phyloP scores from a whole-genome alignment of 2,888 invertebrate genomes.

The Pilophorus perplexus region DNA sequence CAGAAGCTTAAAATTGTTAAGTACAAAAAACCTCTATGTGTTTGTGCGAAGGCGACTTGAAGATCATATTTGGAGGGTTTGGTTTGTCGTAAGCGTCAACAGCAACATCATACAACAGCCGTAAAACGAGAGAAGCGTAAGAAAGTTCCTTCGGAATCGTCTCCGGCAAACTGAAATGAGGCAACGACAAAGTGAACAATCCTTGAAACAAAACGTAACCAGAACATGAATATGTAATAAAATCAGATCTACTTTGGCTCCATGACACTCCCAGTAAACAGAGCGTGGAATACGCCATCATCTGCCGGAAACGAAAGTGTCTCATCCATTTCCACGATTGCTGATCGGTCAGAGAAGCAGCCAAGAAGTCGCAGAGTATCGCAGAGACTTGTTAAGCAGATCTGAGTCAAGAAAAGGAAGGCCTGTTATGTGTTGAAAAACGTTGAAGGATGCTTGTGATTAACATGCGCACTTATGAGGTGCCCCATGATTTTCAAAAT shows the following conservation, averaged over 20 bases:
- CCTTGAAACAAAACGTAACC: no score
- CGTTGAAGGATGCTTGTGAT: not conserved
- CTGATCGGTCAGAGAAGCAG: slow-evolving; percentile 70
- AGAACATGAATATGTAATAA: not conserved
- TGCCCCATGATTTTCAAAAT: no score
- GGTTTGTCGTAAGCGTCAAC: slow-evolving; percentile 93
- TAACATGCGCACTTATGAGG: no score
- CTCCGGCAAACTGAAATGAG: slow-evolving; percentile 61
- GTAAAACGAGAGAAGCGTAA: slow-evolving; percentile 79
- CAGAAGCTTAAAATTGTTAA: no score
- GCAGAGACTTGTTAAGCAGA: slow-evolving; percentile 89
- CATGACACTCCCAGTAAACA: slow-evolving; percentile 74
- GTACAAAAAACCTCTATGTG: slow-evolving; percentile 59
- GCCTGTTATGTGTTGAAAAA: not conserved
- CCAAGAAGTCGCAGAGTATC: slow-evolving; percentile 89
- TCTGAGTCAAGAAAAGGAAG: slow-evolving; percentile 56
- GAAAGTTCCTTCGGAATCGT: slow-evolving; percentile 74
- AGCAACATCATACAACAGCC: slow-evolving; percentile 91
- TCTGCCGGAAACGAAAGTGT: slow-evolving; percentile 52
- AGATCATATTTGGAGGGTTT: slow-evolving; percentile 53
- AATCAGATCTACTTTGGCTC: slow-evolving; percentile 61
- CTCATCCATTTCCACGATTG: slow-evolving; percentile 55
- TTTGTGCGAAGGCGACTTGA: slow-evolving; percentile 51
- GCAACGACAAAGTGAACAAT: no score
- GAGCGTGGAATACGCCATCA: slow-evolving; percentile 62